A percentile compares a stretch with the other conserved stretches of the same genome.
Conservation (phyloP, 2,797 vertebrate species). For the Scolopax rusticola region DNA sequence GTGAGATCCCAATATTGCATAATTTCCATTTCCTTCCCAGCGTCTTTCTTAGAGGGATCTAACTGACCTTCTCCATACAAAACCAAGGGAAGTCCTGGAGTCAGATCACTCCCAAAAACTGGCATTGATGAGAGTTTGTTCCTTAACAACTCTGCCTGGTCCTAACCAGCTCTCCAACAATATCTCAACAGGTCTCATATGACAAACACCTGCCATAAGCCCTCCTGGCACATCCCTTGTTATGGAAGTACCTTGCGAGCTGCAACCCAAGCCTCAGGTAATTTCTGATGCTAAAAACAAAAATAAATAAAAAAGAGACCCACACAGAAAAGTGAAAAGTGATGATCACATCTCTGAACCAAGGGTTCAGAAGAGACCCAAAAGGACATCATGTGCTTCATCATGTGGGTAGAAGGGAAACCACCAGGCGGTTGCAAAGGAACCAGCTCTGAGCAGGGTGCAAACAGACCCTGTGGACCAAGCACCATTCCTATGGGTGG, state of each 20-base stretch:
- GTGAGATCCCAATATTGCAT: neutral
- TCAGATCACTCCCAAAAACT: neutral
- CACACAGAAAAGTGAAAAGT: neutral
- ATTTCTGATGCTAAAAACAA: neutral
- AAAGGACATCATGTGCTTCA: neutral
- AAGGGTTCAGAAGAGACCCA: neutral
- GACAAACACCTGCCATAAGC: neutral
- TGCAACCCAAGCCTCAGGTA: neutral
- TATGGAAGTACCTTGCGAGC: neutral
- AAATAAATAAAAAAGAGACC: neutral
- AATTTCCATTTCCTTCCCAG: neutral
- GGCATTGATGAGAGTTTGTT: neutral
- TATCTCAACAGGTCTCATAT: neutral
- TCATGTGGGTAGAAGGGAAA: neutral
- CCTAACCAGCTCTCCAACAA: neutral
- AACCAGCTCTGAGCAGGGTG: neutral
- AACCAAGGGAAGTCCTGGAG: neutral
- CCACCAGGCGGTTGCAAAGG: neutral
- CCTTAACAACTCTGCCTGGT: neutral
- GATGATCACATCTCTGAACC: neutral
- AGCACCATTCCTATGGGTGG: neutral
- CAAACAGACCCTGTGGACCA: neutral
- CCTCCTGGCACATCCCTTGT: neutral
- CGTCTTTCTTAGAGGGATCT: neutral
- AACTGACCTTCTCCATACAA: neutral